A percentile compares a stretch with the other conserved stretches of the same genome.
phyloP scores from a whole-genome alignment of 64 coral and sea anemone species.

The Stylophora pistillata region DNA sequence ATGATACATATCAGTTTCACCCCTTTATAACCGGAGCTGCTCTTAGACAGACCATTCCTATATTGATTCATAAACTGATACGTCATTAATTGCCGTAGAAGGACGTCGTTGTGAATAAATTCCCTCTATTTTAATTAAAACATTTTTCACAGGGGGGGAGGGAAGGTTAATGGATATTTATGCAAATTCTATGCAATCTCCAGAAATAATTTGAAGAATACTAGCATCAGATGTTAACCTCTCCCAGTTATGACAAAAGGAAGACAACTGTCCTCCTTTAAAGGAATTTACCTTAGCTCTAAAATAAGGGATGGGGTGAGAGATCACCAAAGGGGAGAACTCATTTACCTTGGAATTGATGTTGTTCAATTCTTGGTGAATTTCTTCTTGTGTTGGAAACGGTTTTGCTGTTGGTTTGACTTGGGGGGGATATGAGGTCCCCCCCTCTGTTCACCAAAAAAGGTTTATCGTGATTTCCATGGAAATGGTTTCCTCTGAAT shows the following conservation, averaged over 20 bases:
- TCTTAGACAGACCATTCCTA: too few species aligned
- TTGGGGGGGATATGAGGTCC: slow-evolving; percentile 10
- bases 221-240: slow-evolving; percentile 5
- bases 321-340: not conserved
- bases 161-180: too few species aligned
- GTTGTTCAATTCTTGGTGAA: slow-evolving; percentile 18
- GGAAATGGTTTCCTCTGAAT: not conserved
- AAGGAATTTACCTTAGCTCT: too few species aligned
- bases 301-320: not conserved
- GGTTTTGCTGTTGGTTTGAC: slow-evolving; percentile 18
- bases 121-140: too few species aligned
- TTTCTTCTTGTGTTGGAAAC: too few species aligned
- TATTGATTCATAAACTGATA: too few species aligned
- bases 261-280: slow-evolving; percentile 32
- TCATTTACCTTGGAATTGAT: slow-evolving; percentile 5
- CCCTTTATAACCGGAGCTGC: too few species aligned
- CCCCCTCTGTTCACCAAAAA: slow-evolving; percentile 44
- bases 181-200: slow-evolving; percentile 45
- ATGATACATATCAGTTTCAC: too few species aligned
- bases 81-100: too few species aligned
- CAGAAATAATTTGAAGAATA: slow-evolving; percentile 31
- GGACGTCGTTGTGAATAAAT: too few species aligned
- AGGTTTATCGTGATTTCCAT: slow-evolving; percentile 36
- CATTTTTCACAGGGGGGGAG: too few species aligned
- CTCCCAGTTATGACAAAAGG: not conserved